Base-by-base conservation (phyloP, 37 sponge, comb jelly and placozoan genomes). In the Tethya wilhelma region DNA sequence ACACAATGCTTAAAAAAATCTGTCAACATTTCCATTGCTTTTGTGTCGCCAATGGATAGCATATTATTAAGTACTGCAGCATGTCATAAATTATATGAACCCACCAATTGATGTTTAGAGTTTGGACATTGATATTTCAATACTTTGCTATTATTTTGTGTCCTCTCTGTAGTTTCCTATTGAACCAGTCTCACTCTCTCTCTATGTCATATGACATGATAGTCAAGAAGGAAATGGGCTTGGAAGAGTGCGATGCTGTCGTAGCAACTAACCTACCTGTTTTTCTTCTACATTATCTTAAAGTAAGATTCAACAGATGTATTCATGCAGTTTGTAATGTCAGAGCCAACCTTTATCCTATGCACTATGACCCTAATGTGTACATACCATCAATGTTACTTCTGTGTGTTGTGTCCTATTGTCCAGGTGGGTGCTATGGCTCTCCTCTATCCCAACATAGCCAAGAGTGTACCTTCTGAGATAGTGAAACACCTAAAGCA, bases 401-500 rank as follows among this genome's bases (percentile, higher is more conserved):
- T 6, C 7, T 6, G 28, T 29, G 62, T 59, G 62, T 59, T 59
- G 62, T 29, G 28, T 49, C 11, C 55, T 49, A 20, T 11, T 49
- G 55, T 49, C 0, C 78, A 93, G 94, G 64, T 86, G 65, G 94
- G 94, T 30, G 73, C 87, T 43, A 70, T 68, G 19, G 56, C 80
- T 38, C 39, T 89, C 2, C 43, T 93, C 12, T 73, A 67, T 23
- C 67, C 70, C 23, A 79, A 75, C 32, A 82, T 86, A 12, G 23
- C 30, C 20, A 71, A 65, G 23, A 71, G 41, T 38, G 64, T 83
- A 12, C 84, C 90, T 4, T 81, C 83, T 7, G 79, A 79, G 0
- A 71, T 89, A 11, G 46, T 93, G 0, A 69, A 85, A 22, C 20
- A 22, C 1, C 25, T 77, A 20, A 75, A 79, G 64, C 79, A 90